Evolutionary conservation across 1,140 invertebrate genomes (phyloP).

Genomic region (Philaenus spumarius): DNA sequence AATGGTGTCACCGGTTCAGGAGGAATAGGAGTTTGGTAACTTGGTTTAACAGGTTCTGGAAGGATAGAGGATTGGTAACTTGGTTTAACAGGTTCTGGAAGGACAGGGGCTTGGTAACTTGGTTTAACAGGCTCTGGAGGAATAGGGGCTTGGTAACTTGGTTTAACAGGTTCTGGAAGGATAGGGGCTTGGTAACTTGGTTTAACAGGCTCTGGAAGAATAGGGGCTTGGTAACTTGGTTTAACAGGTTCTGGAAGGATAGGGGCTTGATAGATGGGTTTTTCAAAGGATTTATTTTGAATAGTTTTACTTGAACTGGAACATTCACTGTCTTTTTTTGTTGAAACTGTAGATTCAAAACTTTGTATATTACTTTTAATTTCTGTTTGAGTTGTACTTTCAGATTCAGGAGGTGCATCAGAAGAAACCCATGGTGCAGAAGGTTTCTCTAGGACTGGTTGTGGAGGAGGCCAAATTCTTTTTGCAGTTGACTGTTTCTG

Average conservation of each 20-base stretch:
- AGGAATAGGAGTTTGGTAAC: not conserved
- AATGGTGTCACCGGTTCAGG: too few species aligned
- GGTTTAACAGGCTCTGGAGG: too few species aligned
- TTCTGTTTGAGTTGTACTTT: conserved; percentile 28
- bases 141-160: not conserved
- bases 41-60: not conserved
- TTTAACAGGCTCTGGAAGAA: not conserved
- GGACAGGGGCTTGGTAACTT: not conserved
- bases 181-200: not conserved
- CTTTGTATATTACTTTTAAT: not conserved
- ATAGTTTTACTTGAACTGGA: not conserved
- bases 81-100: conserved; percentile 2
- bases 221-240: not conserved
- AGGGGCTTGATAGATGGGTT: not conserved
- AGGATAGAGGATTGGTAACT: not conserved
- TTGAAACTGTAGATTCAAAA: not conserved
- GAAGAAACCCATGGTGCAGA: conserved; percentile 33
- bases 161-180: not conserved
- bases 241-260: not conserved
- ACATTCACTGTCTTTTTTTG: not conserved
- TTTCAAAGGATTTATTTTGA: too few species aligned
- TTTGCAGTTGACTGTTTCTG: conserved; percentile 43
- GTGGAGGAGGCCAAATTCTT: conserved; percentile 45
- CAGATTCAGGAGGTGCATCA: conserved; percentile 32
- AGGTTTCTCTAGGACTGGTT: conserved; percentile 32